These are phyloP conservation scores for Tenthredo notha DNA, from an alignment of 2,888 invertebrate genomes.

Conservation along the genomic window DNA sequence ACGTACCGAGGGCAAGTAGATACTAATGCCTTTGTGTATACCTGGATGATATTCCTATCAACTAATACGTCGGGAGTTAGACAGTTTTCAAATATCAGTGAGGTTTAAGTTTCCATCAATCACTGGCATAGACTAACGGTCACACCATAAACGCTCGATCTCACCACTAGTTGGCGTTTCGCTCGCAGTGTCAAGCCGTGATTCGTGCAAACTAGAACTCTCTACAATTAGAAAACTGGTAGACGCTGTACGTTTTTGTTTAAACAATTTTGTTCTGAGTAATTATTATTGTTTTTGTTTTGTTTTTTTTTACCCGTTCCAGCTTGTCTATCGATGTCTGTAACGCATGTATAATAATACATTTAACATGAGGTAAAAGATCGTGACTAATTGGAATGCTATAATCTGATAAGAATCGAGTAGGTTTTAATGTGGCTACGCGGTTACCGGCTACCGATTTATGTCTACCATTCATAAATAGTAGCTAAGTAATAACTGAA, in stretches of 20 bases:
- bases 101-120: background rate
- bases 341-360: background rate
- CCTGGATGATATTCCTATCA: too few species aligned
- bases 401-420: background rate
- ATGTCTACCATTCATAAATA: slow-evolving; percentile 39
- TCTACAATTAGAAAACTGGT: background rate
- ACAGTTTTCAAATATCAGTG: background rate
- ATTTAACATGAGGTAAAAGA: background rate
- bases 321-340: background rate
- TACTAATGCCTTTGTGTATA: too few species aligned
- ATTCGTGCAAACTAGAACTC: background rate
- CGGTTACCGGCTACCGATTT: background rate
- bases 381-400: background rate
- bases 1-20: too few species aligned
- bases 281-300: slow-evolving; percentile 15
- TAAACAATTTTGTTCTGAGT: background rate
- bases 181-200: background rate
- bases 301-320: background rate
- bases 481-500: slow-evolving; percentile 33
- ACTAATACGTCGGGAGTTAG: background rate
- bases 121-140: background rate
- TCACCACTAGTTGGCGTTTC: slow-evolving; percentile 8
- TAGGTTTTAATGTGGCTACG: too few species aligned
- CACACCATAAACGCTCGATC: background rate
- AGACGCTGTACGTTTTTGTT: background rate